phyloP scores from a whole-genome alignment of 1,140 invertebrate genomes.

The Oryctes rhinoceros region DNA sequence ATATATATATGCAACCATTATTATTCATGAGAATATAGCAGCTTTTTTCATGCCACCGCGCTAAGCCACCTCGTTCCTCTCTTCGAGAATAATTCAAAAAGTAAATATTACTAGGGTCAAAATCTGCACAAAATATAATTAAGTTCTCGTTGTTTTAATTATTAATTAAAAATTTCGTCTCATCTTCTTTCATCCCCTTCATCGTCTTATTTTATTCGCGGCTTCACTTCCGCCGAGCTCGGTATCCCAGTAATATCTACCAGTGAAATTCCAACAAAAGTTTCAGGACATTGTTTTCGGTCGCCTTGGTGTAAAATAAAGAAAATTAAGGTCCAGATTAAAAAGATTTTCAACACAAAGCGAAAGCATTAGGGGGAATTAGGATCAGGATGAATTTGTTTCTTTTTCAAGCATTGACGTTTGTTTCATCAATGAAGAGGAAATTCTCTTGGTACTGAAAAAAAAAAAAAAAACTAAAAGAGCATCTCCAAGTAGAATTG shows the following conservation, averaged over 20 bases:
- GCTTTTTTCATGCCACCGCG: slow-evolving; percentile 2
- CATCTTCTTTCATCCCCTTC: slow-evolving; percentile 12
- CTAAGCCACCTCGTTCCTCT: background rate
- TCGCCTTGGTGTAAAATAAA: slow-evolving; percentile 34
- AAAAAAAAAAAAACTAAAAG: too few species aligned
- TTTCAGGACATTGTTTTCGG: slow-evolving; percentile 33
- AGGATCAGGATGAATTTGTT: background rate
- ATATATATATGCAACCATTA: slow-evolving; percentile 25
- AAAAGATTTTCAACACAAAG: slow-evolving; percentile 28
- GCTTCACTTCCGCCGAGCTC: background rate
- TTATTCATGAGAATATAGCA: slow-evolving; percentile 26
- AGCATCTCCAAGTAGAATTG: too few species aligned
- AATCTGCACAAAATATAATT: slow-evolving; percentile 35
- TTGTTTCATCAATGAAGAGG: too few species aligned
- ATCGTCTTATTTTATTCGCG: slow-evolving; percentile 7
- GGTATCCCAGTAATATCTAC: slow-evolving; percentile 6
- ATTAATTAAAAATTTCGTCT: slow-evolving; percentile 35
- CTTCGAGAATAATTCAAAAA: slow-evolving; percentile 25
- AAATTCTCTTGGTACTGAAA: too few species aligned
- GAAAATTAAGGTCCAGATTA: slow-evolving; percentile 25
- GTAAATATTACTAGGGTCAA: slow-evolving; percentile 30
- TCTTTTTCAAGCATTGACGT: too few species aligned
- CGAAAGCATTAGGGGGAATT: slow-evolving; percentile 27
- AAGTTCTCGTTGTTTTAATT: slow-evolving; percentile 37
- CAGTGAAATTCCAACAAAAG: slow-evolving; percentile 22